Percentiles rank a stretch among this genome's conserved stretches.
Evolutionary conservation across 2,113 vertebrate genomes (phyloP).

Genomic region (Dryoscopus gambensis): DNA sequence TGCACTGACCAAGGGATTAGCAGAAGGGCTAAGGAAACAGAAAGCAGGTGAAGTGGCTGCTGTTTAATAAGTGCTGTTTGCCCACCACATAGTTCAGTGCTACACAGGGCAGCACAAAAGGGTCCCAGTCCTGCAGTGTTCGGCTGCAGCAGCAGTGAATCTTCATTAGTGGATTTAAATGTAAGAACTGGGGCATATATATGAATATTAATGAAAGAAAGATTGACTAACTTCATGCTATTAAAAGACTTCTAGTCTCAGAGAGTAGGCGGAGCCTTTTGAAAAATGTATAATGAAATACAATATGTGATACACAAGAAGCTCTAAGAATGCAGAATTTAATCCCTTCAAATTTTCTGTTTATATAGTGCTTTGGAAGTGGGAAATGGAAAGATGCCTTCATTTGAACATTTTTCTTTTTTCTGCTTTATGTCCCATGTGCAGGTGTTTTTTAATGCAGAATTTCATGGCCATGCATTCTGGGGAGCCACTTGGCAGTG

Average conservation of each 20-base stretch:
- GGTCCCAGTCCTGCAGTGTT: background rate
- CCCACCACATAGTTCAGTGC: background rate
- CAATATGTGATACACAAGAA: background rate
- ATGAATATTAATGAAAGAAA: slow-evolving; percentile 61
- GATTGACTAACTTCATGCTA: slow-evolving; percentile 54
- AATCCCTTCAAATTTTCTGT: background rate
- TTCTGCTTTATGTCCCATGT: background rate
- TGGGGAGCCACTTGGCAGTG: background rate
- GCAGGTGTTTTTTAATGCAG: background rate
- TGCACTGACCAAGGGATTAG: background rate
- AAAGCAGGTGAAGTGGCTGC: background rate
- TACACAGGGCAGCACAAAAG: background rate
- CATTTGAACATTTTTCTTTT: background rate
- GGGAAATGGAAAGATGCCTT: background rate
- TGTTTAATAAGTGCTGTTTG: background rate
- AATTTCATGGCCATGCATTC: background rate
- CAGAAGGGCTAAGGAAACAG: background rate
- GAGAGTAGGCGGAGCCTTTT: slow-evolving; percentile 27
- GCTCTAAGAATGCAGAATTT: background rate
- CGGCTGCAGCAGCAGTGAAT: background rate
- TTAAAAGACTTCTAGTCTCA: slow-evolving; percentile 39
- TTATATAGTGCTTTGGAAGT: background rate
- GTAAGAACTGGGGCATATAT: slow-evolving; percentile 32
- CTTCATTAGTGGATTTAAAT: slow-evolving; percentile 3
- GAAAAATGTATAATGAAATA: slow-evolving; percentile 17